A percentile compares a stretch with the other conserved stretches of the same genome.
Evolutionary conservation across 1,140 invertebrate genomes (phyloP).

Genomic region (Mya arenaria): DNA sequence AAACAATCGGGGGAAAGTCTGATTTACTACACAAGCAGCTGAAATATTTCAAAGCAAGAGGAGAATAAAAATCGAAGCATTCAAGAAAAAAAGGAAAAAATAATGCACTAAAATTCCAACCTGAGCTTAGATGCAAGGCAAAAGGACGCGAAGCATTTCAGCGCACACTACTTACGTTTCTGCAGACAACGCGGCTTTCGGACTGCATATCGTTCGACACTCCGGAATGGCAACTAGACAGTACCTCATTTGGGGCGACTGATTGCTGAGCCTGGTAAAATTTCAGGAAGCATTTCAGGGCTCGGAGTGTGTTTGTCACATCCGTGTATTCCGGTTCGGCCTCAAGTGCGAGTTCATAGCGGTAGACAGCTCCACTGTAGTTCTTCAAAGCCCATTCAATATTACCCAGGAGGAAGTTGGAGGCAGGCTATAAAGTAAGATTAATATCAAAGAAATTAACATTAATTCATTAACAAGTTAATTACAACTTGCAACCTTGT

Average conservation of each 20-base stretch:
- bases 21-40: too few species aligned
- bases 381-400: slow-evolving; percentile 86
- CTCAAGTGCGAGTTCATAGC: slow-evolving; percentile 86
- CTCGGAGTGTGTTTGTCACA: slow-evolving; percentile 83
- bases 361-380: slow-evolving; percentile 86
- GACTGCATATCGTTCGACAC: too few species aligned
- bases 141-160: slow-evolving; percentile 1
- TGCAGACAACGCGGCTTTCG: slow-evolving; percentile 78
- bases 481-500: too few species aligned
- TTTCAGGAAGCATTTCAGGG: slow-evolving; percentile 84
- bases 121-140: background rate
- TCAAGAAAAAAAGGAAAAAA: slow-evolving; percentile 30
- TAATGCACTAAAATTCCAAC: background rate
- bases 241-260: slow-evolving; percentile 69
- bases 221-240: too few species aligned
- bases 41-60: too few species aligned
- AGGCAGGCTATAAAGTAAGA: slow-evolving; percentile 83
- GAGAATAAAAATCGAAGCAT: too few species aligned
- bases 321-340: slow-evolving; percentile 84
- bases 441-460: too few species aligned
- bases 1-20: too few species aligned
- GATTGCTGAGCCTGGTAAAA: slow-evolving; percentile 76
- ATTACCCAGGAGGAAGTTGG: slow-evolving; percentile 87
- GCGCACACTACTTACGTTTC: slow-evolving; percentile 68
- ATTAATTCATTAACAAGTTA: too few species aligned